A percentile compares a stretch with the other conserved stretches of the same genome.
Conservation (phyloP, 2,888 invertebrate species). For the Stictocephala bisonia region DNA sequence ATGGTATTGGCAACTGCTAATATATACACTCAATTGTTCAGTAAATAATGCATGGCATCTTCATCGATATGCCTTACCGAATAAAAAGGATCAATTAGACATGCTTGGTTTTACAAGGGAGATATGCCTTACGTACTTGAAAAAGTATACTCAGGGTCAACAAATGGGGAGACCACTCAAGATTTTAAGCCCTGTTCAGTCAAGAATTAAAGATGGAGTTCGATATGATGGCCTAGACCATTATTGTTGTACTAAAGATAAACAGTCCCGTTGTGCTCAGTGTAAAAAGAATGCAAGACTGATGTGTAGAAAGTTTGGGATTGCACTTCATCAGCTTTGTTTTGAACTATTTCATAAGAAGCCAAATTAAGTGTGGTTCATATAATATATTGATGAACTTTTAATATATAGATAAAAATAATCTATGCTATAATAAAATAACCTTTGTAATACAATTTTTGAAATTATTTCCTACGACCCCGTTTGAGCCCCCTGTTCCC, state of each 20-base stretch:
- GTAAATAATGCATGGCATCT: slow-evolving; percentile 25
- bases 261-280: slow-evolving; percentile 27
- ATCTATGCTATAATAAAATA: too few species aligned
- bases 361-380: too few species aligned
- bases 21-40: slow-evolving; percentile 16
- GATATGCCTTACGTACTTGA: slow-evolving; percentile 2
- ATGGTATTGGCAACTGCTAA: slow-evolving; percentile 26
- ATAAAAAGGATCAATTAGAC: slow-evolving; percentile 14
- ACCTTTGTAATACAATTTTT: too few species aligned
- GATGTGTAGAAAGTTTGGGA: slow-evolving; percentile 19
- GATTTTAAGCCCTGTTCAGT: too few species aligned
- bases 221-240: not conserved
- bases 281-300: slow-evolving; percentile 19
- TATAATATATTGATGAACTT: too few species aligned
- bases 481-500: slow-evolving; percentile 31
- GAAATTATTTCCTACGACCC: too few species aligned
- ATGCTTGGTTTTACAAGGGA: slow-evolving; percentile 12
- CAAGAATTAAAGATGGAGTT: slow-evolving; percentile 5
- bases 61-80: slow-evolving; percentile 1
- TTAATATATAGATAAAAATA: too few species aligned
- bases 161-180: slow-evolving; percentile 18
- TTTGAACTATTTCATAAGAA: slow-evolving; percentile 3
- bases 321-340: too few species aligned
- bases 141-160: slow-evolving; percentile 6
- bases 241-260: slow-evolving; percentile 7